A percentile compares a stretch with the other conserved stretches of the same genome.
Conservation (phyloP, 1,140 invertebrate genomes). For the Diorhabda elongata region DNA sequence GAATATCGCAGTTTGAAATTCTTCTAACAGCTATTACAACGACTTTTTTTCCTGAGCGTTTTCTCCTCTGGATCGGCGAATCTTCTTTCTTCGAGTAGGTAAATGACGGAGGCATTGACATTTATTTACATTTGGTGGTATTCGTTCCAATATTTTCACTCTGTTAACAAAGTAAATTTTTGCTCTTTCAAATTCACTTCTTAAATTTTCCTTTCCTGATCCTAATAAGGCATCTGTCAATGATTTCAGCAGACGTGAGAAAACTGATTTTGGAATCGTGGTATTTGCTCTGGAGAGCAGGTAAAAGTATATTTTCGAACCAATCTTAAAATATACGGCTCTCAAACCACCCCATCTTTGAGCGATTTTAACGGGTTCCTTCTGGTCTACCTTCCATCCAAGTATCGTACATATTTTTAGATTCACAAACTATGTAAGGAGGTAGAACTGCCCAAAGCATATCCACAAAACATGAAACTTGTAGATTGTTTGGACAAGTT, state of each 20-base stretch:
- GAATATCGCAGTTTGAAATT: conserved; percentile 6
- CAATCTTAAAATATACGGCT: neutral
- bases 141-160: conserved; percentile 22
- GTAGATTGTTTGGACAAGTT: neutral
- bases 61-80: neutral
- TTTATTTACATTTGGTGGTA: conserved; percentile 8
- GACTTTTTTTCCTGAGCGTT: conserved; percentile 9
- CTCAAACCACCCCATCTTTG: neutral
- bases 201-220: conserved; percentile 25
- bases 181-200: conserved; percentile 32
- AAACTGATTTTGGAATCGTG: conserved; percentile 29
- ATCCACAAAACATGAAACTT: neutral
- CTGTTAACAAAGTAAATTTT: conserved; percentile 35
- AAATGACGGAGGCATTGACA: conserved; percentile 9
- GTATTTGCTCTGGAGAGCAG: conserved; percentile 29
- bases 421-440: neutral
- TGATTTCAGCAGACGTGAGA: conserved; percentile 31
- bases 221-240: conserved; percentile 17
- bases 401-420: neutral
- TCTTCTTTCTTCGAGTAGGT: conserved; percentile 8
- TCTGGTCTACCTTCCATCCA: conserved; percentile 16
- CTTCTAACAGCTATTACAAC: conserved; percentile 11
- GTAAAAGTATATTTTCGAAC: conserved; percentile 22
- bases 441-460: neutral
- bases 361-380: conserved; percentile 6